Evolutionary conservation across 1,140 invertebrate genomes (phyloP).

Genomic region (Whitmania pigra): DNA sequence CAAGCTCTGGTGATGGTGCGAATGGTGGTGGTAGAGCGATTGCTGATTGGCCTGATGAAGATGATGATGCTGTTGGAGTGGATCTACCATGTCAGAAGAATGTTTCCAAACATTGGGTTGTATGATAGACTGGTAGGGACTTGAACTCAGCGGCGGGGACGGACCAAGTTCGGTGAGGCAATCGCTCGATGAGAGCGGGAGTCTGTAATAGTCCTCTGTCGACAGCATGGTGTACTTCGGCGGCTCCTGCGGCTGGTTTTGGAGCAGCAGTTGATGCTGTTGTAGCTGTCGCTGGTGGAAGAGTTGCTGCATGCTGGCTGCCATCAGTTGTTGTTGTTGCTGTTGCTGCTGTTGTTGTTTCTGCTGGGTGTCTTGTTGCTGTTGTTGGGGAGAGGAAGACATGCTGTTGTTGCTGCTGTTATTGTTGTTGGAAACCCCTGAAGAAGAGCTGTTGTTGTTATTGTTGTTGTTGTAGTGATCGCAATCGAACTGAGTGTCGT

Average conservation of each 20-base stretch:
- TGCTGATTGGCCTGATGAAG: background rate
- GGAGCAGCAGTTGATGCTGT: background rate
- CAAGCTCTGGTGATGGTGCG: background rate
- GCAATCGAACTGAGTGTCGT: too few species aligned
- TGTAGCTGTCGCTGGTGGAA: slow-evolving; percentile 2
- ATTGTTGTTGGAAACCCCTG: too few species aligned
- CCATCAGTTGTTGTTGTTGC: slow-evolving; percentile 5
- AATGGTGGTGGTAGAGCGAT: background rate
- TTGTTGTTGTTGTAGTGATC: too few species aligned
- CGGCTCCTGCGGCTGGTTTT: background rate
- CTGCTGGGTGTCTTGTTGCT: too few species aligned
- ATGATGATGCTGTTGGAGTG: background rate
- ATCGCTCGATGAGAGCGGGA: background rate
- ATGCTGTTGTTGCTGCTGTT: background rate
- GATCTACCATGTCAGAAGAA: background rate
- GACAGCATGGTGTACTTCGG: background rate
- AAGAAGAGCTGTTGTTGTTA: too few species aligned
- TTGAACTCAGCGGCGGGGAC: background rate
- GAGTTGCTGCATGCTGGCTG: slow-evolving; percentile 5
- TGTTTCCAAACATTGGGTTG: slow-evolving; percentile 5
- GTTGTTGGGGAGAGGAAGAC: background rate
- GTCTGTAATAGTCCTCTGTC: background rate
- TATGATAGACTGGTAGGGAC: slow-evolving; percentile 2
- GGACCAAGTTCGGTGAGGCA: background rate
- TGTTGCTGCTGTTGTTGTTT: background rate